Evolutionary conservation across 2,888 invertebrate species (phyloP).

Genomic region (Synanthedon formicaeformis): DNA sequence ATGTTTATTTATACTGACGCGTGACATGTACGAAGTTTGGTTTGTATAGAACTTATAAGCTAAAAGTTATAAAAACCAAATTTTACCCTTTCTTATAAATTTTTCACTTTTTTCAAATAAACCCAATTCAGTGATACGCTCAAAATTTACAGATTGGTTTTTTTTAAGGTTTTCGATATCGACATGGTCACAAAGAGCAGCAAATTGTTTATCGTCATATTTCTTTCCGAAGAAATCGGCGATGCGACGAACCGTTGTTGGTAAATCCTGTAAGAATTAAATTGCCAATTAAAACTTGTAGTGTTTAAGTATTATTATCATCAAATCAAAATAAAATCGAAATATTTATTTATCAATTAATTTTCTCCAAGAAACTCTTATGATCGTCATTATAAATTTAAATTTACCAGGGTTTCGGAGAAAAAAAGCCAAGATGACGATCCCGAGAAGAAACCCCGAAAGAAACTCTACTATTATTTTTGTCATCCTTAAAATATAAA

Average conservation of each 20-base stretch:
- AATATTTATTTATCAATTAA: too few species aligned
- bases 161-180: slow-evolving; percentile 84
- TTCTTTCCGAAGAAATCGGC: slow-evolving; percentile 73
- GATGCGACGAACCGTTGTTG: slow-evolving; percentile 67
- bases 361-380: too few species aligned
- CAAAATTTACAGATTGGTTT: slow-evolving; percentile 83
- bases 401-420: too few species aligned
- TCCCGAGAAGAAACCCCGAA: too few species aligned
- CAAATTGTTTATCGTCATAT: slow-evolving; percentile 69
- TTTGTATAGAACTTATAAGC: too few species aligned
- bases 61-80: not conserved
- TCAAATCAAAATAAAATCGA: not conserved
- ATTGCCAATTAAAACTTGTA: not conserved
- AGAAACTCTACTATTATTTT: too few species aligned
- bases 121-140: slow-evolving; percentile 73
- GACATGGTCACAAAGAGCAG: slow-evolving; percentile 76
- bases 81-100: slow-evolving; percentile 74
- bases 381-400: too few species aligned
- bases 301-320: not conserved
- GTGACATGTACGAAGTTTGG: not conserved
- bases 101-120: slow-evolving; percentile 70
- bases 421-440: too few species aligned
- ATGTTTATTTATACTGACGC: too few species aligned
- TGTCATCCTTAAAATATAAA: too few species aligned
- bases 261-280: slow-evolving; percentile 65